These are phyloP conservation scores for Myotis daubentonii DNA, from an alignment of 2,797 vertebrate genomes.

Conservation along the genomic window DNA sequence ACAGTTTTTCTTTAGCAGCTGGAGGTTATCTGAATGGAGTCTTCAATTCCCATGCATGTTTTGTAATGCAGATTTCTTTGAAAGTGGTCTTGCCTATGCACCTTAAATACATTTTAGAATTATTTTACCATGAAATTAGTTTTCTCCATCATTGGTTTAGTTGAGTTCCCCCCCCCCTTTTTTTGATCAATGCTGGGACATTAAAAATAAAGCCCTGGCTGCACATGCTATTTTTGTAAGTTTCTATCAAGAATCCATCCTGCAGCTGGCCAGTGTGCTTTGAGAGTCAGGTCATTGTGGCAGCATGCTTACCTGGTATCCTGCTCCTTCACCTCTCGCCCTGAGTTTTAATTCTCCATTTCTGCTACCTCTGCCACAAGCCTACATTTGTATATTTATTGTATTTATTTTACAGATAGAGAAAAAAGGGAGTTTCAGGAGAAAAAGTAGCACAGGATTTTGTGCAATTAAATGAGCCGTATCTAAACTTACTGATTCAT, in stretches of 20 bases:
- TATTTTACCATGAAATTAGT: conserved; percentile 93
- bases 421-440: conserved; percentile 37
- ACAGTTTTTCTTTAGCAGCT: conserved; percentile 82
- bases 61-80: conserved; percentile 87
- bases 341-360: conserved; percentile 58
- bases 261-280: conserved; percentile 44
- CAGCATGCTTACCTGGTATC: conserved; percentile 17
- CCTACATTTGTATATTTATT: conserved; percentile 75
- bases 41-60: conserved; percentile 83
- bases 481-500: rapidly evolving
- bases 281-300: conserved; percentile 63
- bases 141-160: conserved; percentile 89
- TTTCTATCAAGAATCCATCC: conserved; percentile 77
- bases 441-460: conserved; percentile 18
- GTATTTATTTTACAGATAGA: conserved; percentile 20
- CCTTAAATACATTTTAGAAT: conserved; percentile 90
- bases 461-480: background rate
- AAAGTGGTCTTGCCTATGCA: conserved; percentile 85
- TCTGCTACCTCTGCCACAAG: background rate
- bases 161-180: conserved; percentile 80
- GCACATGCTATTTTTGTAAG: conserved; percentile 80
- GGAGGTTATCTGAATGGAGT: conserved; percentile 82
- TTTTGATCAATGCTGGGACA: conserved; percentile 87
- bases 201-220: conserved; percentile 84
- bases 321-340: conserved; percentile 38